These are phyloP conservation scores for Dryocosmus kuriphilus DNA, from an alignment of 2,888 invertebrate species.

Conservation along the genomic window DNA sequence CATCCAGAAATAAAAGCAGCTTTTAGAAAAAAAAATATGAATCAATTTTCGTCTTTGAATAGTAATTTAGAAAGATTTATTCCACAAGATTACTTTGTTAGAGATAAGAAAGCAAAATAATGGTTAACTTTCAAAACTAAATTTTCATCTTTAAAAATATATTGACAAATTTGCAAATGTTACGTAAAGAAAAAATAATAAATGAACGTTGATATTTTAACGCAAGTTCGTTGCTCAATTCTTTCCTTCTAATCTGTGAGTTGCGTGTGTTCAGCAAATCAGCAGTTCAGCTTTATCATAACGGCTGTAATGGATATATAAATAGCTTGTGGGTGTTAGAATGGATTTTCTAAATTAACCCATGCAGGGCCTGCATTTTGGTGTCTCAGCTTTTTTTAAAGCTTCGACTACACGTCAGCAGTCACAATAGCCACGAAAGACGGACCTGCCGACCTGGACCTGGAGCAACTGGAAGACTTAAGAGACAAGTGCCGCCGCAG, in stretches of 20 bases:
- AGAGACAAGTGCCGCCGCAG: too few species aligned
- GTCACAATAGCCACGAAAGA: too few species aligned
- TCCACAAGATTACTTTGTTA: too few species aligned
- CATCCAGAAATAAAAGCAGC: neutral
- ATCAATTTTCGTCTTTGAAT: too few species aligned
- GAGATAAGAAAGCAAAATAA: neutral
- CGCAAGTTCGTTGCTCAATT: neutral
- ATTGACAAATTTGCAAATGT: neutral
- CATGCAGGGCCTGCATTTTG: too few species aligned
- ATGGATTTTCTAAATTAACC: neutral
- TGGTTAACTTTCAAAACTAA: neutral
- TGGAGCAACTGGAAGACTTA: too few species aligned
- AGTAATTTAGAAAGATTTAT: too few species aligned
- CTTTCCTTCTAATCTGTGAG: neutral
- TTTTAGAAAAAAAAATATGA: neutral
- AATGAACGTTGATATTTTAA: neutral
- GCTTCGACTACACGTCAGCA: too few species aligned
- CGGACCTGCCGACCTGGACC: too few species aligned
- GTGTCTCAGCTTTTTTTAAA: too few species aligned
- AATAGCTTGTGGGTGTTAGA: constrained; percentile 5
- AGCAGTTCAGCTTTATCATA: constrained; percentile 2
- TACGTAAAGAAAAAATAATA: neutral
- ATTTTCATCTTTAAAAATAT: neutral
- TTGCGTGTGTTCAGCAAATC: neutral
- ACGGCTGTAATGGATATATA: constrained; percentile 7